Percentiles rank a stretch among this genome's conserved stretches.
Evolutionary conservation across 2,113 vertebrate species (phyloP).

Genomic region (Castor canadensis): DNA sequence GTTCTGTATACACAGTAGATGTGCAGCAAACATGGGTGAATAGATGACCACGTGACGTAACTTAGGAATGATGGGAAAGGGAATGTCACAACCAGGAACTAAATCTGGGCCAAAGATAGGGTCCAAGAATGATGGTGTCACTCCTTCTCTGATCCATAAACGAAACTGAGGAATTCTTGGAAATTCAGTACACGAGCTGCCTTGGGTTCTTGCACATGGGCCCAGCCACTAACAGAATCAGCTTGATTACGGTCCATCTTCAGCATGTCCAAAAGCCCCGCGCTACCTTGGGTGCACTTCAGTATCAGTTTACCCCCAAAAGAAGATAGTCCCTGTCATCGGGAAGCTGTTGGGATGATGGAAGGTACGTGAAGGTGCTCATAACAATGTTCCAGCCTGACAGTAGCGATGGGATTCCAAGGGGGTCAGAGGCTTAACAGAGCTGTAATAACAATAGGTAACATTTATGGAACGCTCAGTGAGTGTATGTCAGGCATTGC

Average conservation of each 20-base stretch:
- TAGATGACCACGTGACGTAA: not conserved
- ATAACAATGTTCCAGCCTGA: not conserved
- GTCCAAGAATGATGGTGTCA: not conserved
- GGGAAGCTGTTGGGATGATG: not conserved
- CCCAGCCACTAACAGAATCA: no score
- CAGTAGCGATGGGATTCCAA: not conserved
- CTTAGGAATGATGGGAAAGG: not conserved
- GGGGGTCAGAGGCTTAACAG: not conserved
- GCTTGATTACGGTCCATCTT: not conserved
- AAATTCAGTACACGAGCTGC: not conserved
- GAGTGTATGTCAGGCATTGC: accelerated
- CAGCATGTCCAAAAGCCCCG: not conserved
- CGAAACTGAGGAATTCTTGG: not conserved
- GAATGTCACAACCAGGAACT: not conserved
- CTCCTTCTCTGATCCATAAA: not conserved
- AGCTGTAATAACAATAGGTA: not conserved
- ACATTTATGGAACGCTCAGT: not conserved
- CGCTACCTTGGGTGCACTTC: not conserved
- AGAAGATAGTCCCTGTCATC: not conserved
- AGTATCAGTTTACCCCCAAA: not conserved
- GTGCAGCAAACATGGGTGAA: accelerated
- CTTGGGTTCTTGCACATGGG: not conserved
- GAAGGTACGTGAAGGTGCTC: not conserved
- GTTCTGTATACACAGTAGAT: not conserved
- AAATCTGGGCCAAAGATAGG: not conserved